phyloP scores from a whole-genome alignment of 2,888 invertebrate species.

The Aporophyla nigra region DNA sequence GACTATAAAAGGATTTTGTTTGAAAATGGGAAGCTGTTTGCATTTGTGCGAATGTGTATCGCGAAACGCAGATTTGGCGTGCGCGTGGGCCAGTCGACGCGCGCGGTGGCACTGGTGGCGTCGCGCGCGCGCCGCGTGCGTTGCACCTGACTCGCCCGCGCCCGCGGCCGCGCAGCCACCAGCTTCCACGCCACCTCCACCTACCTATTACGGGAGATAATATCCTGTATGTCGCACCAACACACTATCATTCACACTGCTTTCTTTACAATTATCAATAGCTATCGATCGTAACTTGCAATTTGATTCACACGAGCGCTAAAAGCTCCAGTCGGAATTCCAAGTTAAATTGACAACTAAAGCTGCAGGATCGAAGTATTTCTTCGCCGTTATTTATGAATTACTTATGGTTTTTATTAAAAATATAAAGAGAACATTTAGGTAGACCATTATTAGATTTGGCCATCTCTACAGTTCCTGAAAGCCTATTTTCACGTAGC shows the following conservation, averaged over 20 bases:
- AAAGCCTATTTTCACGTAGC: neutral
- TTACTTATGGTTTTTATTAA: neutral
- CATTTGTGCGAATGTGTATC: constrained; percentile 75
- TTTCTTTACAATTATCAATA: constrained; percentile 56
- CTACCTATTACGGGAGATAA: constrained; percentile 71
- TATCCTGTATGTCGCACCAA: constrained; percentile 69
- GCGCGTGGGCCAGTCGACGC: constrained; percentile 87
- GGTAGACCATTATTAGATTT: neutral
- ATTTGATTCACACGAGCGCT: constrained; percentile 11
- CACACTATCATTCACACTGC: constrained; percentile 67
- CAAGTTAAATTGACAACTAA: neutral
- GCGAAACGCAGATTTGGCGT: constrained; percentile 83
- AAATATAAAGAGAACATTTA: neutral
- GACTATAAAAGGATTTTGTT: constrained; percentile 78
- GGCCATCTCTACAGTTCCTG: neutral
- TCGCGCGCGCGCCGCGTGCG: constrained; percentile 73
- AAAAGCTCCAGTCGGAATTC: constrained; percentile 4
- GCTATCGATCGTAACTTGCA: constrained; percentile 2
- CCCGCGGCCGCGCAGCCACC: constrained; percentile 73
- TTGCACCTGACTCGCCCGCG: constrained; percentile 85
- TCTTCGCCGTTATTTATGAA: neutral
- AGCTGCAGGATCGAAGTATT: neutral
- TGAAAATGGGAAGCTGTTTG: constrained; percentile 74
- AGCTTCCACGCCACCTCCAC: constrained; percentile 74
- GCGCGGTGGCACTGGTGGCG: constrained; percentile 85